phyloP scores from a whole-genome alignment of 2,888 invertebrate genomes.

The Reticulitermes lucifugus region DNA sequence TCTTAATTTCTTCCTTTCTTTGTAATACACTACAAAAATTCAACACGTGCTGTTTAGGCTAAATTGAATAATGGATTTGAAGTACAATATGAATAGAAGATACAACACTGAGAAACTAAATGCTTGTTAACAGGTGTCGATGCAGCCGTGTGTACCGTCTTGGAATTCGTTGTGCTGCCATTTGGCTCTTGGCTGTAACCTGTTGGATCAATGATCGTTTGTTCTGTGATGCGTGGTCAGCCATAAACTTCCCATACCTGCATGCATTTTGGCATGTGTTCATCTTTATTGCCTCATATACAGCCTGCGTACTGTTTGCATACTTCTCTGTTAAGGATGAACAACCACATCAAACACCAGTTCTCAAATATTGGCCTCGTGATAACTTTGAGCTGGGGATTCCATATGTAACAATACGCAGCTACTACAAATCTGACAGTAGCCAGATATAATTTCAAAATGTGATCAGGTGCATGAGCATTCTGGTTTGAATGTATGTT shows the following conservation, averaged over 20 bases:
- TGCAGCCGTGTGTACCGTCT: slow-evolving; percentile 77
- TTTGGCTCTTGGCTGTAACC: slow-evolving; percentile 77
- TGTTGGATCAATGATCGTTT: slow-evolving; percentile 84
- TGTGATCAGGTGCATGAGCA: too few species aligned
- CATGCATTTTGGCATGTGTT: slow-evolving; percentile 88
- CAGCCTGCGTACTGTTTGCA: slow-evolving; percentile 80
- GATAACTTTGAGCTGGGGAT: slow-evolving; percentile 83
- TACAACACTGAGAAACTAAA: neutral
- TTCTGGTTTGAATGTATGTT: too few species aligned
- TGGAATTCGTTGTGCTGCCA: slow-evolving; percentile 76
- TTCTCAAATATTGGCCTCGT: slow-evolving; percentile 80
- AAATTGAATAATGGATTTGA: too few species aligned
- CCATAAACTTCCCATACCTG: slow-evolving; percentile 83
- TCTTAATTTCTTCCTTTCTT: too few species aligned
- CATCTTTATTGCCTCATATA: slow-evolving; percentile 83
- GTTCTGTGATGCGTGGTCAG: slow-evolving; percentile 83
- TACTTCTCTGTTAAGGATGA: slow-evolving; percentile 82
- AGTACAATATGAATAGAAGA: too few species aligned
- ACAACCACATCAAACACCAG: slow-evolving; percentile 76
- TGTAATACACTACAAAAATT: too few species aligned
- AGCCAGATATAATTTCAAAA: slow-evolving; percentile 44
- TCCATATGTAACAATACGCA: slow-evolving; percentile 75
- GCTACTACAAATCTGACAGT: slow-evolving; percentile 48
- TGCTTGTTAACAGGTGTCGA: slow-evolving; percentile 58
- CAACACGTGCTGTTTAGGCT: too few species aligned